These are phyloP conservation scores for Amiota communis DNA, from an alignment of 2,888 invertebrate genomes.

Conservation along the genomic window DNA sequence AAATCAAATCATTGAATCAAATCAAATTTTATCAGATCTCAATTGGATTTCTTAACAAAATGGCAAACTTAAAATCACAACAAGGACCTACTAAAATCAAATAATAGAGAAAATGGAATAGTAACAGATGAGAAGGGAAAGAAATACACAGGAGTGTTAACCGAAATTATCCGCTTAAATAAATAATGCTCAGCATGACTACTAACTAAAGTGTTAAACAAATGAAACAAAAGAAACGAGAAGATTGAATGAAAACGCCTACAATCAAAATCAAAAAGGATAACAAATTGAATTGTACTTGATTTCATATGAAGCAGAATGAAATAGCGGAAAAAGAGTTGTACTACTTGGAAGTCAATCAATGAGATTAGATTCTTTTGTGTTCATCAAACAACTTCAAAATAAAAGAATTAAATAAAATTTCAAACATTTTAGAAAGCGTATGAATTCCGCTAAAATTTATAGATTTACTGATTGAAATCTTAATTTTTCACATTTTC, in stretches of 20 bases:
- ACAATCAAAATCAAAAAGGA: not conserved
- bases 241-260: conserved; percentile 8
- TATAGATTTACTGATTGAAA: too few relatives aligned
- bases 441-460: too few relatives aligned
- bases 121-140: not conserved
- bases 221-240: not conserved
- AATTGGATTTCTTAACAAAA: not conserved
- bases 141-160: not conserved
- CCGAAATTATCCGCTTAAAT: conserved; percentile 13
- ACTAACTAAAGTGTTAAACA: conserved; percentile 17
- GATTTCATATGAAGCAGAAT: not conserved
- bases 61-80: not conserved
- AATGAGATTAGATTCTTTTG: too few relatives aligned
- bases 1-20: conserved; percentile 22
- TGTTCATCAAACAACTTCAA: too few relatives aligned
- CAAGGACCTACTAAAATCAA: not conserved
- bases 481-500: too few relatives aligned
- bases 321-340: not conserved
- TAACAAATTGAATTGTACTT: not conserved
- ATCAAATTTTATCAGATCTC: conserved; percentile 2
- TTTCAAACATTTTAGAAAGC: too few relatives aligned
- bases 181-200: conserved; percentile 1
- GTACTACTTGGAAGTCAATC: too few relatives aligned
- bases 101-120: not conserved
- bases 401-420: too few relatives aligned